Conservation (phyloP, 2,113 vertebrate genomes). For the Nothocercus julius region DNA sequence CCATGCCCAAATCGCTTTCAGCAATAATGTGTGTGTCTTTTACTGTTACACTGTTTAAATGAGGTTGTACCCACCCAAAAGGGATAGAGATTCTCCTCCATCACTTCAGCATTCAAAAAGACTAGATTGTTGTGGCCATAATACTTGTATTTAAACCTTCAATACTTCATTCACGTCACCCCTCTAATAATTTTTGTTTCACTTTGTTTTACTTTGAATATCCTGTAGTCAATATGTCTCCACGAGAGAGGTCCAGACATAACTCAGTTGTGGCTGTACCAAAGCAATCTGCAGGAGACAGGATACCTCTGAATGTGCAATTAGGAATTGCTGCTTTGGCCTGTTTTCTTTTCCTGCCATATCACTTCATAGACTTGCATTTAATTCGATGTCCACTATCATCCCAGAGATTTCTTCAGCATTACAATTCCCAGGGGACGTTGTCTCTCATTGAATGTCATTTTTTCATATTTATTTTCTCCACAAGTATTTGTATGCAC, state of each 20-base stretch:
- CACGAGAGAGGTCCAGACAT: background rate
- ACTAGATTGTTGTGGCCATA: background rate
- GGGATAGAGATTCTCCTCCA: background rate
- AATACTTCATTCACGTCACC: background rate
- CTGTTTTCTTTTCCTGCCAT: constrained; percentile 42
- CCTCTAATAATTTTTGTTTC: background rate
- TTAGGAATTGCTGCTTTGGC: constrained; percentile 39
- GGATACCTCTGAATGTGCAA: background rate
- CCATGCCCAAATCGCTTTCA: background rate
- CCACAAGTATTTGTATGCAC: background rate
- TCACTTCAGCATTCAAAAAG: background rate
- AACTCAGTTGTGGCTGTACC: background rate
- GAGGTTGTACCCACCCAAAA: background rate
- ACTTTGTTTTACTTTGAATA: background rate
- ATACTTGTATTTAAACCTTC: background rate
- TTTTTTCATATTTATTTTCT: constrained; percentile 23
- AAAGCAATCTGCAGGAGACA: background rate
- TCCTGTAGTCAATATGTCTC: constrained; percentile 1
- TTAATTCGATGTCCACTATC: constrained; percentile 41
- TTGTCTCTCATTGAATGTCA: background rate
- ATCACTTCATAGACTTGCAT: constrained; percentile 10
- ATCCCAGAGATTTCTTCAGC: constrained; percentile 41
- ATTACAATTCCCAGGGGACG: constrained; percentile 13
- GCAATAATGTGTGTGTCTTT: background rate
- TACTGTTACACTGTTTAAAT: background rate